A percentile compares a stretch with the other conserved stretches of the same genome.
Evolutionary conservation across 1,140 invertebrate genomes (phyloP).

Genomic region (Cotesia chilonis): DNA sequence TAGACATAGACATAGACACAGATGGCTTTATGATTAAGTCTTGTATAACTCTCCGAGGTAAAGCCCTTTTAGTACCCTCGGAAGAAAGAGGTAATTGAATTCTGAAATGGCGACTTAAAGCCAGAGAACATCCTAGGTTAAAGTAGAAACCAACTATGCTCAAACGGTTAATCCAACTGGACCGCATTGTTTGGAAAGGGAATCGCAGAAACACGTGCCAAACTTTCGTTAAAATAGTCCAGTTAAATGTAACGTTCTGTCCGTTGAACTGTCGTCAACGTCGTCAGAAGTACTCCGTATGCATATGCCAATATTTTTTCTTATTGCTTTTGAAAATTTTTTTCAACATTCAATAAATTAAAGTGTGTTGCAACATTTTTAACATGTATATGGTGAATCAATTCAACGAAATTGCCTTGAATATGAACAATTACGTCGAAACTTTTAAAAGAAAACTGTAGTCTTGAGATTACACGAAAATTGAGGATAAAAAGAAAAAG

Average conservation of each 20-base stretch:
- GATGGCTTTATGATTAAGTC: conserved; percentile 18
- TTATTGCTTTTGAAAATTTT: too few species aligned
- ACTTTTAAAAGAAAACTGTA: conserved; percentile 12
- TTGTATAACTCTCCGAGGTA: conserved; percentile 3
- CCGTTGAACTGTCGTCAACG: background rate
- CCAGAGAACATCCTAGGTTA: conserved; percentile 5
- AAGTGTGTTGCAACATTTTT: background rate
- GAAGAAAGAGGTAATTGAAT: conserved; percentile 19
- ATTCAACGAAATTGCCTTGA: background rate
- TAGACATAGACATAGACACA: background rate
- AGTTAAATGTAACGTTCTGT: conserved; percentile 1
- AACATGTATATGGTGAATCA: background rate
- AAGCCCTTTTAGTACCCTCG: conserved; percentile 12
- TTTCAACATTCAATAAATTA: background rate
- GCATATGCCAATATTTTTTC: too few species aligned
- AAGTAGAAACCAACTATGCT: conserved; percentile 28
- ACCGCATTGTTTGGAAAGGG: conserved; percentile 24
- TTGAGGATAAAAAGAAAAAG: conserved; percentile 9
- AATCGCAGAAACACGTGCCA: conserved; percentile 15
- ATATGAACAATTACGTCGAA: conserved; percentile 22
- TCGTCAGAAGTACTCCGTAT: too few species aligned
- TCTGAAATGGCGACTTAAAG: conserved; percentile 1
- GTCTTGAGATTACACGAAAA: conserved; percentile 22
- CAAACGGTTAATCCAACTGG: conserved; percentile 23
- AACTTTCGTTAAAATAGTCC: conserved; percentile 5